A percentile compares a stretch with the other conserved stretches of the same genome.
These are phyloP conservation scores for Abramis brama DNA, from an alignment of 2,113 vertebrate genomes.

Conservation along the genomic window DNA sequence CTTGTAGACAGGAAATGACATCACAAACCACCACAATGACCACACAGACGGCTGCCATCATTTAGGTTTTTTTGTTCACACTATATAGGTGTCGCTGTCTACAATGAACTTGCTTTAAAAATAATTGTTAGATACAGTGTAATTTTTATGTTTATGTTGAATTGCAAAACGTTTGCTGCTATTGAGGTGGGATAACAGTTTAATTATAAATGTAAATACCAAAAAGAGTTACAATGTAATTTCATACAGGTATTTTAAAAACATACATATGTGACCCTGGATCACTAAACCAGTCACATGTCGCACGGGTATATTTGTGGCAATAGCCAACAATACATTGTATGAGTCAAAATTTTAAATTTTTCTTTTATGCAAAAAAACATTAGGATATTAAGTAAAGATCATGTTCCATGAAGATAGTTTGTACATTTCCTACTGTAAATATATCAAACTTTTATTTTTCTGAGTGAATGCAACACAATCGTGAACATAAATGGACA, in stretches of 20 bases:
- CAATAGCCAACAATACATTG: too few relatives aligned
- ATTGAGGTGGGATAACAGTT: not conserved
- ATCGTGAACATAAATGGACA: too few relatives aligned
- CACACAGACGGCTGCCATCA: not conserved
- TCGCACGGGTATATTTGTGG: too few relatives aligned
- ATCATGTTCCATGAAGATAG: too few relatives aligned
- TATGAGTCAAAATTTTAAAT: too few relatives aligned
- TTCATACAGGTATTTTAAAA: not conserved
- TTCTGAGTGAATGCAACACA: too few relatives aligned
- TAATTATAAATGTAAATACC: not conserved
- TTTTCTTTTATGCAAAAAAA: too few relatives aligned
- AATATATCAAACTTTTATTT: too few relatives aligned
- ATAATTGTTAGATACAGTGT: not conserved
- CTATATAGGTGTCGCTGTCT: not conserved
- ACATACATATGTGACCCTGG: too few relatives aligned
- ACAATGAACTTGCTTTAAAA: not conserved
- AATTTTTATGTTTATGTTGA: not conserved
- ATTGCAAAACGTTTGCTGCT: not conserved
- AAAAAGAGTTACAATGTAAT: not conserved
- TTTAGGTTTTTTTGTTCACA: not conserved
- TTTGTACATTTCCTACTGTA: too few relatives aligned
- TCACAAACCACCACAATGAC: conserved; percentile 16
- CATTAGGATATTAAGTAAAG: too few relatives aligned
- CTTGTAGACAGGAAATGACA: not conserved
- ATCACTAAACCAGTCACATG: too few relatives aligned